Evolutionary conservation across 1,140 invertebrate species (phyloP).

Genomic region (Drosophila setifemur): DNA sequence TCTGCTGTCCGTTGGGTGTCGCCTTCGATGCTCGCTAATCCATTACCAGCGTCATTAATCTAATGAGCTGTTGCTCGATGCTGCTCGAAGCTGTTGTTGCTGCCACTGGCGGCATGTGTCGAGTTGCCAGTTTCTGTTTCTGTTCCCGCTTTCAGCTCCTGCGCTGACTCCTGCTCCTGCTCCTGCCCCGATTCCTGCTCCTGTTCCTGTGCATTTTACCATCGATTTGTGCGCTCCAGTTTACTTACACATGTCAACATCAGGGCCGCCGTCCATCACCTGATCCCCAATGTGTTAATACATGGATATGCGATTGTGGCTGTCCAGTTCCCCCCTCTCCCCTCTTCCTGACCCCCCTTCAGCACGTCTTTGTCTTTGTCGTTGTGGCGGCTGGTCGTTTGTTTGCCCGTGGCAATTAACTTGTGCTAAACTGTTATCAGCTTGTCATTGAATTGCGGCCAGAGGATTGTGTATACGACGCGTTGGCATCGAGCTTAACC

Average conservation of each 20-base stretch:
- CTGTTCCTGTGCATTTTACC: conserved; percentile 5
- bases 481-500: conserved; percentile 6
- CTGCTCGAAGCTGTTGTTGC: conserved; percentile 21
- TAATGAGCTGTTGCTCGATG: conserved; percentile 65
- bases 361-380: conserved; percentile 3
- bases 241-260: conserved; percentile 67
- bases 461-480: conserved; percentile 39
- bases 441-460: conserved; percentile 24
- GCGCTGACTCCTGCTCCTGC: neutral
- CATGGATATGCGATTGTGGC: conserved; percentile 43
- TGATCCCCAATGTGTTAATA: conserved; percentile 67
- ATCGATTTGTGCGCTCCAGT: conserved; percentile 40
- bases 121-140: conserved; percentile 21
- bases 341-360: neutral
- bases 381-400: conserved; percentile 5
- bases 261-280: conserved; percentile 58
- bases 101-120: conserved; percentile 49
- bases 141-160: neutral
- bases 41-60: conserved; percentile 79
- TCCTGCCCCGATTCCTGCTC: neutral
- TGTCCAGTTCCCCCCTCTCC: neutral
- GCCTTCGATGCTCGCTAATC: conserved; percentile 66
- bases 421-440: conserved; percentile 40
- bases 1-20: conserved; percentile 26
- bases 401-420: conserved; percentile 52